Evolutionary conservation across 2,888 invertebrate genomes (phyloP).

Genomic region (Nymphalis c-album): DNA sequence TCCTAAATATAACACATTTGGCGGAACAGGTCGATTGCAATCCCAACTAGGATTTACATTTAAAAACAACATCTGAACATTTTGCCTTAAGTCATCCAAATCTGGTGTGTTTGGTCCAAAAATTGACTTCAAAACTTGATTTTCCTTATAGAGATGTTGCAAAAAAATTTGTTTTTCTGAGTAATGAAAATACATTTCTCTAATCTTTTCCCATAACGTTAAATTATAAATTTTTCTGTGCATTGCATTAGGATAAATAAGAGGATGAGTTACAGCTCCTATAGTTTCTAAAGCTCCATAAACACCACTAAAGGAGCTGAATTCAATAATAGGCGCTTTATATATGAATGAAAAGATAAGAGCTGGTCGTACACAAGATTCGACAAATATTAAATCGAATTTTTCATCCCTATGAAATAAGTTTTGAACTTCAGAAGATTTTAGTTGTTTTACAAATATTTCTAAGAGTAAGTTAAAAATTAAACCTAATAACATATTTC

Average conservation of each 20-base stretch:
- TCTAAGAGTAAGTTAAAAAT: slow-evolving; percentile 20
- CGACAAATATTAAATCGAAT: slow-evolving; percentile 54
- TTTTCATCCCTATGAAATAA: slow-evolving; percentile 36
- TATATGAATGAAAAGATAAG: slow-evolving; percentile 46
- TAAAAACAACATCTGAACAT: slow-evolving; percentile 59
- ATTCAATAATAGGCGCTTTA: slow-evolving; percentile 53
- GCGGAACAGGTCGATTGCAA: slow-evolving; percentile 58
- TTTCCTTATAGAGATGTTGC: not conserved
- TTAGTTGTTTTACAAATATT: slow-evolving; percentile 37
- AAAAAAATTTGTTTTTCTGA: not conserved
- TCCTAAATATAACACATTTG: slow-evolving; percentile 60
- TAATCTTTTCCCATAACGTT: slow-evolving; percentile 42
- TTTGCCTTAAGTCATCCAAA: slow-evolving; percentile 42
- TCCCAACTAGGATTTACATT: slow-evolving; percentile 62
- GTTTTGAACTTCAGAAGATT: slow-evolving; percentile 35
- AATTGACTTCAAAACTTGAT: slow-evolving; percentile 35
- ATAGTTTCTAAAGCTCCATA: slow-evolving; percentile 40
- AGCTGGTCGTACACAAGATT: slow-evolving; percentile 41
- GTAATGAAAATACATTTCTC: slow-evolving; percentile 34
- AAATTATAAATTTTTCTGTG: slow-evolving; percentile 39
- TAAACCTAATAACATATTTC: slow-evolving; percentile 24
- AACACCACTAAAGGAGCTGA: slow-evolving; percentile 51
- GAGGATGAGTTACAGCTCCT: slow-evolving; percentile 40
- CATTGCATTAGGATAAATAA: slow-evolving; percentile 36
- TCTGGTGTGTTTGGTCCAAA: slow-evolving; percentile 43